A percentile compares a stretch with the other conserved stretches of the same genome.
Conservation (phyloP, 2,113 vertebrate species). For the Gallinago undulata region DNA sequence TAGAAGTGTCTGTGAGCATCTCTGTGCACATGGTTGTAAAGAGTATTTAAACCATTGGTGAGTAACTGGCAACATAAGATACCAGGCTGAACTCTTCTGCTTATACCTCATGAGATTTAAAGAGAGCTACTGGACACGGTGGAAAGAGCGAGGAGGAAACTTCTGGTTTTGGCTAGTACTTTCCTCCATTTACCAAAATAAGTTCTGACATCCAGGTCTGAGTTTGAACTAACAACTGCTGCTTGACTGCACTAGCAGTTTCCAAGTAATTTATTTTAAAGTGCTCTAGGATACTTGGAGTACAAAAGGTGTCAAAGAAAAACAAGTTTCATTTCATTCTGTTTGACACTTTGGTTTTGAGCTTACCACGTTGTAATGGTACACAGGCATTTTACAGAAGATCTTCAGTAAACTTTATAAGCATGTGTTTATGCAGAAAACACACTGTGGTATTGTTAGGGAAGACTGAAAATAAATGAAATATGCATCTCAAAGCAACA, state of each 20-base stretch:
- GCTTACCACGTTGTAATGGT: not conserved
- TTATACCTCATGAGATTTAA: not conserved
- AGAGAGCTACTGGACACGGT: not conserved
- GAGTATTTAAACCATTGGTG: not conserved
- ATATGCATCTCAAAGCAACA: not conserved
- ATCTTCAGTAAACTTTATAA: not conserved
- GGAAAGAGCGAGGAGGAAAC: not conserved
- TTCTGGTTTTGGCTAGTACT: not conserved
- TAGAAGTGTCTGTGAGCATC: not conserved
- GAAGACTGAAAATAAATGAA: not conserved
- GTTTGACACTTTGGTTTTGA: not conserved
- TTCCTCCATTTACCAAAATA: not conserved
- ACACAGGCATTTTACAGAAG: not conserved
- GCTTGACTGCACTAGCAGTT: not conserved
- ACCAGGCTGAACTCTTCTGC: not conserved
- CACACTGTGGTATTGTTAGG: fast-evolving
- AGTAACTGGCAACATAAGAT: not conserved
- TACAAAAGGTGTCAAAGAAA: not conserved
- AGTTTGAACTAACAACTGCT: not conserved
- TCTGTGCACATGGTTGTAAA: not conserved
- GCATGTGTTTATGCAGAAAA: not conserved
- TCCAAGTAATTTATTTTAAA: not conserved
- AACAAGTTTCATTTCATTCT: not conserved
- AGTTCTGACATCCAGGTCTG: not conserved
- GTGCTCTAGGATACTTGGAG: not conserved